phyloP scores from a whole-genome alignment of 2,888 invertebrate genomes.

The Orchestes rusci region DNA sequence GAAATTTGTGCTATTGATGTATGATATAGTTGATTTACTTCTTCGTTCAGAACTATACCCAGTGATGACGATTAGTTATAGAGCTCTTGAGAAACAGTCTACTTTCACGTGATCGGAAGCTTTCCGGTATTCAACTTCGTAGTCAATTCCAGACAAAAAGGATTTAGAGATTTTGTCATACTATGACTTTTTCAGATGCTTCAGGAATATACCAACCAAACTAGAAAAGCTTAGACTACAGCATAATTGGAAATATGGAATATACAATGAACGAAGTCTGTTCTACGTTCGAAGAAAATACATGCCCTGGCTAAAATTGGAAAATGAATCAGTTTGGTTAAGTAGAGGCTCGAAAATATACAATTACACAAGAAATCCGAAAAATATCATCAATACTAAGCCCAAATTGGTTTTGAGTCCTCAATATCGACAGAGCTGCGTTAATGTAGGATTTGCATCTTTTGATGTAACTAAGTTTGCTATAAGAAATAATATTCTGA shows the following conservation, averaged over 20 bases:
- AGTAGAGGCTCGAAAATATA: slow-evolving; percentile 44
- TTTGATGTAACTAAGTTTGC: slow-evolving; percentile 47
- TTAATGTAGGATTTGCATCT: slow-evolving; percentile 28
- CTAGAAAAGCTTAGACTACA: slow-evolving; percentile 31
- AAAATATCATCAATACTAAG: slow-evolving; percentile 27
- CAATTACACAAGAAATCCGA: slow-evolving; percentile 36
- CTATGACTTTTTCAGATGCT: slow-evolving; percentile 23
- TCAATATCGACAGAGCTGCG: slow-evolving; percentile 18
- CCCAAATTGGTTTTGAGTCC: slow-evolving; percentile 21
- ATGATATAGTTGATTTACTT: no score
- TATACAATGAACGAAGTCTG: slow-evolving; percentile 45
- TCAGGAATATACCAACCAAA: slow-evolving; percentile 16
- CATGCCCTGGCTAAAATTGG: slow-evolving; percentile 50
- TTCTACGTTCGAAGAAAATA: slow-evolving; percentile 42
- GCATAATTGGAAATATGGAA: slow-evolving; percentile 53
- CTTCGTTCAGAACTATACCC: no score
- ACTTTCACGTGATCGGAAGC: no score
- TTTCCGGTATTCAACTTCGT: no score
- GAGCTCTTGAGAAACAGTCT: no score
- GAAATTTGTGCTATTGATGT: no score
- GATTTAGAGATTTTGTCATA: no score
- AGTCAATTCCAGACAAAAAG: no score
- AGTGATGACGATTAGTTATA: no score
- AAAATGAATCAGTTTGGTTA: slow-evolving; percentile 48
- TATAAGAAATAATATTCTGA: slow-evolving; percentile 39